Conservation (phyloP, 2,797 vertebrate species). For the Sarcophilus harrisii region DNA sequence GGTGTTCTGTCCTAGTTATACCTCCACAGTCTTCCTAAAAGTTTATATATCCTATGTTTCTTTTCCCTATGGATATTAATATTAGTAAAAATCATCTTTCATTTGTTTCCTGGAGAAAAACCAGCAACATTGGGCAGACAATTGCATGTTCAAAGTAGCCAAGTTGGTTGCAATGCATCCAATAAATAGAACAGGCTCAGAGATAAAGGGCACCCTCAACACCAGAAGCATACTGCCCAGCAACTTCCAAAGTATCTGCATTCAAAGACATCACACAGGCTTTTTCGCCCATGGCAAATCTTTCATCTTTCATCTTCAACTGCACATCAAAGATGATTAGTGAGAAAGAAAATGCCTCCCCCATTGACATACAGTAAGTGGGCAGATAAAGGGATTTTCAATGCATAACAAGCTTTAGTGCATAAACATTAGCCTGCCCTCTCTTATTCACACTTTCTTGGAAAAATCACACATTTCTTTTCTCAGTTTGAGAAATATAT, state of each 20-base stretch:
- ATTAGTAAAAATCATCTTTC: neutral
- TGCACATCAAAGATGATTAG: slow-evolving; percentile 52
- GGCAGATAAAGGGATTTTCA: slow-evolving; percentile 28
- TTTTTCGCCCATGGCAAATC: slow-evolving; percentile 29
- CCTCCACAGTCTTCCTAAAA: neutral
- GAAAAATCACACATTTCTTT: slow-evolving; percentile 44
- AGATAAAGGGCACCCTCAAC: neutral
- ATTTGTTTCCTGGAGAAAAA: slow-evolving; percentile 19
- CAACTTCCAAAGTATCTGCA: neutral
- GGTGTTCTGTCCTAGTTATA: neutral
- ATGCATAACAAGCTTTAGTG: slow-evolving; percentile 29
- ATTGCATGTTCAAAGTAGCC: neutral
- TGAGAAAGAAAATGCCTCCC: slow-evolving; percentile 49
- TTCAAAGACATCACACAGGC: slow-evolving; percentile 13
- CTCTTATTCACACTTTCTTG: slow-evolving; percentile 50
- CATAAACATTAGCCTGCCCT: slow-evolving; percentile 14
- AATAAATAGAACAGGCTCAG: neutral
- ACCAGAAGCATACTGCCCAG: neutral
- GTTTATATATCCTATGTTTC: neutral
- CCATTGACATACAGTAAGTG: slow-evolving; percentile 35
- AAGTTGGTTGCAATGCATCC: slow-evolving; percentile 5
- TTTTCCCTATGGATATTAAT: neutral
- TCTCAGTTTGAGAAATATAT: neutral
- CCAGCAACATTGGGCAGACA: neutral
- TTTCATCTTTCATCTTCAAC: slow-evolving; percentile 43